Evolutionary conservation across 2,888 invertebrate genomes (phyloP), one percentile per base, ranked within the genome.

Genomic region (Trissolcus japonicus): DNA sequence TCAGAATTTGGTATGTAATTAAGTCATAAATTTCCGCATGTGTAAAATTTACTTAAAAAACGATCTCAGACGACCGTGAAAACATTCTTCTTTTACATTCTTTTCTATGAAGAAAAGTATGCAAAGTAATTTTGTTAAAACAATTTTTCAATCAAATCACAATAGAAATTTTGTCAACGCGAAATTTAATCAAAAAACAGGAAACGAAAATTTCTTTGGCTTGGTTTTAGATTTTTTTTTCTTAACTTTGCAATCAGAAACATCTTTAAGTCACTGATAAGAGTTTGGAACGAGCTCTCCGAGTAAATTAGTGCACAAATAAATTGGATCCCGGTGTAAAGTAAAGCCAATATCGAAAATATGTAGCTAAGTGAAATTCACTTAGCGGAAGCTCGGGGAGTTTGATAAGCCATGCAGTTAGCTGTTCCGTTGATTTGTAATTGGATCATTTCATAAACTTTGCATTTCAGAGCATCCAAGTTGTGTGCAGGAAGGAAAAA

Each of bases 341-440:
- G 40, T 50, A 41, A 43, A 21, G 25, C 62, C 40, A 62, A 53
- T 53, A 63, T 29, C 17, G n/a, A 55, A 54, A 63, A 63, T 55
- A 55, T 55, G 46, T 46, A 63, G 29, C 29, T 55, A 55, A 17
- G 48, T 43, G 46, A 55, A 55, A 46, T 29, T 41, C 51, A 51
- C 25, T 61, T 40, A 61, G 35, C 16, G 17, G 11, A 19, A 9
- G 40, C 51, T 35, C 35, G 40, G 21, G 29, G 13, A 19, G 4
- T 25, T 17, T 41, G 53, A 53, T 62, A 54, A 62, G 41, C 62
- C 54, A 48, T 13, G 40, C 40, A 57, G 56, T 46, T 55, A 63
- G 43, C 46, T 68, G 35, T 13, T 35, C 60, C 46, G 60, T 54
- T 68, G 46, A 46, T 68, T 68, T 55, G 55, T 56, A 69, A 61